Evolutionary conservation across 2,113 vertebrate genomes (phyloP).

Genomic region (Heterochromis multidens): DNA sequence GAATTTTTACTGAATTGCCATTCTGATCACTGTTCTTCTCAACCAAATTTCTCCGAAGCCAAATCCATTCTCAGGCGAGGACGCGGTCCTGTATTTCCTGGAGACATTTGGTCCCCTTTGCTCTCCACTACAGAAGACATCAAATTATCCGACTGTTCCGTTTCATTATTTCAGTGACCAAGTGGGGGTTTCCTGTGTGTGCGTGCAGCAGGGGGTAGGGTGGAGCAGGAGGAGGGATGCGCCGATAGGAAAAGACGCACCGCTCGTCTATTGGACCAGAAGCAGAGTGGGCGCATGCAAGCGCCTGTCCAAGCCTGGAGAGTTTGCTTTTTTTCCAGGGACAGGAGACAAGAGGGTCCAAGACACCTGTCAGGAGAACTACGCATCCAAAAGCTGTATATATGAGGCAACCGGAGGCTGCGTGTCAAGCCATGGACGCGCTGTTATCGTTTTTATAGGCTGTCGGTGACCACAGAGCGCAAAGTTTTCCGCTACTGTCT

Average conservation of each 20-base stretch:
- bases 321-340: background rate
- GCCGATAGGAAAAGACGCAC: conserved; percentile 55
- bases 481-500: conserved; percentile 33
- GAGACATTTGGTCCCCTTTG: background rate
- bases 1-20: background rate
- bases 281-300: conserved; percentile 2
- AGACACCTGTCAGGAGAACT: conserved; percentile 48
- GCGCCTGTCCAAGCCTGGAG: conserved; percentile 1
- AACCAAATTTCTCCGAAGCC: background rate
- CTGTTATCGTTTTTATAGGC: background rate
- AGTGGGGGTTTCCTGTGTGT: conserved; percentile 31
- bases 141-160: background rate
- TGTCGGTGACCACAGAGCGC: background rate
- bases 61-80: background rate
- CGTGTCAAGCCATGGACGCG: conserved; percentile 30
- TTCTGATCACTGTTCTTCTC: background rate
- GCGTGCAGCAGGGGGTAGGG: background rate
- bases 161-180: background rate
- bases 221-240: conserved; percentile 44
- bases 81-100: background rate
- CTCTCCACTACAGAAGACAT: background rate
- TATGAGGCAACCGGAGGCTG: background rate
- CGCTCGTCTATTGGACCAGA: conserved; percentile 58
- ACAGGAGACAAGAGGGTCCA: conserved; percentile 31
- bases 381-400: background rate